Percentiles rank a stretch among this genome's conserved stretches.
Conservation (phyloP, 2,113 vertebrate genomes). For the Miniopterus natalensis region DNA sequence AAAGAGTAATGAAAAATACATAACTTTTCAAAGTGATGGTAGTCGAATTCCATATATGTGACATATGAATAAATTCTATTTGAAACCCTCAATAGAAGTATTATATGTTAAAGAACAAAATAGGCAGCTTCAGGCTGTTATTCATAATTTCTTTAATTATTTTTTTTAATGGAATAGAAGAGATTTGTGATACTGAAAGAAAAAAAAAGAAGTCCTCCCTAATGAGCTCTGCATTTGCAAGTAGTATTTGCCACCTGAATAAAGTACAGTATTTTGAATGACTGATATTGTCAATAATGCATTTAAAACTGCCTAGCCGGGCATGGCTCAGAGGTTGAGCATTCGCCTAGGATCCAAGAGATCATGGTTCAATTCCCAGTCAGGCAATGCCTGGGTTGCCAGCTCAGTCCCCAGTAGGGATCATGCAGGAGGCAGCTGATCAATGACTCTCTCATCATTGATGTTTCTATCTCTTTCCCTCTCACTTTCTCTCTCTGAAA, state of each 20-base stretch:
- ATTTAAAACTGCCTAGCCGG: slow-evolving; percentile 33
- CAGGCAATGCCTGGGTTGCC: too few species aligned
- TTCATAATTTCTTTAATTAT: slow-evolving; percentile 79
- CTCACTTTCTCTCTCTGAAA: too few species aligned
- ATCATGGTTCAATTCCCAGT: too few species aligned
- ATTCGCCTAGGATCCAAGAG: too few species aligned
- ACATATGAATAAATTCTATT: slow-evolving; percentile 67
- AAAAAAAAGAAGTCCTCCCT: neutral
- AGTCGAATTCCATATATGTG: slow-evolving; percentile 22
- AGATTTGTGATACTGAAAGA: slow-evolving; percentile 69
- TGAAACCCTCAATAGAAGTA: slow-evolving; percentile 65
- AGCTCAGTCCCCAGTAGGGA: too few species aligned
- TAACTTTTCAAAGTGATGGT: slow-evolving; percentile 63
- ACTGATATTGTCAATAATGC: slow-evolving; percentile 73
- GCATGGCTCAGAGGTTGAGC: too few species aligned
- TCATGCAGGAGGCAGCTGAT: too few species aligned
- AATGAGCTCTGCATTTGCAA: slow-evolving; percentile 66
- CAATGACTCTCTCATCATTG: too few species aligned
- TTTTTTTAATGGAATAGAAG: slow-evolving; percentile 77
- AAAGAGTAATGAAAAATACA: slow-evolving; percentile 63
- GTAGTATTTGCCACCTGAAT: slow-evolving; percentile 64
- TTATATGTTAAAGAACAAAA: slow-evolving; percentile 76
- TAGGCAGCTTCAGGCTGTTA: slow-evolving; percentile 70
- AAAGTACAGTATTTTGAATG: slow-evolving; percentile 61
- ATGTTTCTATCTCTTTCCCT: too few species aligned